Conservation (phyloP, 2,113 vertebrate genomes). For the Burhinus bistriatus region DNA sequence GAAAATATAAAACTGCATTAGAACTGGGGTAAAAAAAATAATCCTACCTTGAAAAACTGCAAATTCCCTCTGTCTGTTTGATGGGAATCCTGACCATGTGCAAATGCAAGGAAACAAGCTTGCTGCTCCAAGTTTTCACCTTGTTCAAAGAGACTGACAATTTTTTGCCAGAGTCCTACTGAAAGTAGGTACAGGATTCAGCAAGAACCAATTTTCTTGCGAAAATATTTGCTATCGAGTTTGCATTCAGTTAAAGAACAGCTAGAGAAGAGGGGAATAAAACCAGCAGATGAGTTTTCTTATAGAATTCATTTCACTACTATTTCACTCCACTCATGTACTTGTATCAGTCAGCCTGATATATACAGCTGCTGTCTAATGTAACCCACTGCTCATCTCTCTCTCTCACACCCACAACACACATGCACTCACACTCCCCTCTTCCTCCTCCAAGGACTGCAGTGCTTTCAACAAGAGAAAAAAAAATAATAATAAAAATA, state of each 20-base stretch:
- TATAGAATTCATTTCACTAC: conserved; percentile 22
- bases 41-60: conserved; percentile 53
- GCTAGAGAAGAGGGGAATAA: conserved; percentile 32
- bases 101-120: conserved; percentile 42
- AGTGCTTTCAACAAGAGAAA: conserved; percentile 73
- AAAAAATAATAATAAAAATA: conserved; percentile 76
- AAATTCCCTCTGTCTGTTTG: conserved; percentile 22
- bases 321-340: conserved; percentile 1
- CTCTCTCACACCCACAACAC: conserved; percentile 29
- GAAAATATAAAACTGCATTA: conserved; percentile 53
- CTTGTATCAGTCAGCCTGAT: neutral
- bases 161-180: neutral
- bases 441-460: conserved; percentile 64
- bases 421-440: conserved; percentile 25
- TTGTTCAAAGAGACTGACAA: neutral
- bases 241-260: conserved; percentile 38
- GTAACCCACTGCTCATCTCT: neutral
- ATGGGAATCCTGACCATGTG: conserved; percentile 28
- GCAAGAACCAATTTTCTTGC: neutral
- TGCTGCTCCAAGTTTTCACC: neutral
- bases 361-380: neutral
- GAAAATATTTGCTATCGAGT: conserved; percentile 5
- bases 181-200: neutral
- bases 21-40: conserved; percentile 39
- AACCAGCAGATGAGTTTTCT: conserved; percentile 47